These are phyloP conservation scores for Morone saxatilis DNA, from an alignment of 2,113 vertebrate genomes.

Conservation along the genomic window DNA sequence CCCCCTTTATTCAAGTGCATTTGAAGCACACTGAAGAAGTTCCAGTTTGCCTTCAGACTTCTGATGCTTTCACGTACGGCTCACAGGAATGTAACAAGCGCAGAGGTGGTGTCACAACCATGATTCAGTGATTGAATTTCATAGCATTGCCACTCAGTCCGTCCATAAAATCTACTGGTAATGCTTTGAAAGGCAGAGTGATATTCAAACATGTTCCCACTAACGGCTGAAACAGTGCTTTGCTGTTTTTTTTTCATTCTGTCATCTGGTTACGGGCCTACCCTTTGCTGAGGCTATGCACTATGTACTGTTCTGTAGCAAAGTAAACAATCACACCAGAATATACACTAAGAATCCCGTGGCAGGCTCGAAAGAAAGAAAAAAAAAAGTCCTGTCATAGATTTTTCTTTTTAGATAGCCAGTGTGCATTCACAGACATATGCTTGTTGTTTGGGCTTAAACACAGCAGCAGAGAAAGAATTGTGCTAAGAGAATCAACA, in stretches of 20 bases:
- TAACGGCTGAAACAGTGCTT: conserved; percentile 29
- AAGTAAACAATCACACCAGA: conserved; percentile 58
- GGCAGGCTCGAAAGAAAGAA: conserved; percentile 15
- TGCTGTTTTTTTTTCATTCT: conserved; percentile 39
- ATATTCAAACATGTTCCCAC: conserved; percentile 42
- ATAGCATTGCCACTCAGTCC: conserved; percentile 61
- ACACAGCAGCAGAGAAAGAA: conserved; percentile 10
- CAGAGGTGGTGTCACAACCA: conserved; percentile 12
- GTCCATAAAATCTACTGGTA: conserved; percentile 65
- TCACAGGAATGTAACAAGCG: conserved; percentile 66
- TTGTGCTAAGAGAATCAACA: background rate
- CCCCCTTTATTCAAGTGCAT: conserved; percentile 57
- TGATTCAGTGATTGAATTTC: conserved; percentile 38
- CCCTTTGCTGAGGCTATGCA: conserved; percentile 64
- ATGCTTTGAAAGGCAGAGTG: conserved; percentile 56
- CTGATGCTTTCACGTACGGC: conserved; percentile 46
- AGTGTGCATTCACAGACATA: conserved; percentile 33
- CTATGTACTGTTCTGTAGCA: conserved; percentile 63
- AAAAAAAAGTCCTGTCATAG: conserved; percentile 8
- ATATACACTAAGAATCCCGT: conserved; percentile 34
- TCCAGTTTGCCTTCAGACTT: conserved; percentile 70
- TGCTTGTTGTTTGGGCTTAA: conserved; percentile 27
- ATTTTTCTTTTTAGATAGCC: conserved; percentile 31
- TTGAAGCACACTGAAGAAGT: conserved; percentile 51
- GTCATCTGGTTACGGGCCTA: conserved; percentile 38